These are phyloP conservation scores for Mythimna lalbum DNA, from an alignment of 2,888 invertebrate species.

Conservation along the genomic window DNA sequence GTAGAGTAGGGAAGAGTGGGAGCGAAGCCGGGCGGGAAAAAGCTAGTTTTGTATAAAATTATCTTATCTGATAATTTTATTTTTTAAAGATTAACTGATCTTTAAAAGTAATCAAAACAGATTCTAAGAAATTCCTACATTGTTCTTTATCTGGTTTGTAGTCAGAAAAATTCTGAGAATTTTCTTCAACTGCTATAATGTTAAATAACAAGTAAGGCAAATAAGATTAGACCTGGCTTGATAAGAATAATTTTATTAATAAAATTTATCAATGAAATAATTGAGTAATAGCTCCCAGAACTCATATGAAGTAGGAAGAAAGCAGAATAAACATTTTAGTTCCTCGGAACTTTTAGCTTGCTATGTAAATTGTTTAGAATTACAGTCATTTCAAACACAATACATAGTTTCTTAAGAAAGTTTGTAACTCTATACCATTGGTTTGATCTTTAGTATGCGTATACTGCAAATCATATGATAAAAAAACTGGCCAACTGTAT, in stretches of 20 bases:
- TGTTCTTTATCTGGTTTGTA: neutral
- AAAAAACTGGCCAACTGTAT: neutral
- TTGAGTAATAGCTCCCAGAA: conserved; percentile 39
- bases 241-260: conserved; percentile 47
- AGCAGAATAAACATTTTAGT: conserved; percentile 23
- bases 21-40: too few relatives aligned
- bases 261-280: conserved; percentile 42
- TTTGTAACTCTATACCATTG: conserved; percentile 20
- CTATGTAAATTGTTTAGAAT: conserved; percentile 31
- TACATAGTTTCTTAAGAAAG: conserved; percentile 19
- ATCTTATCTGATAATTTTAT: neutral
- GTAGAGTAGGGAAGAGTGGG: too few relatives aligned
- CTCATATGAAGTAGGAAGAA: conserved; percentile 24
- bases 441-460: neutral
- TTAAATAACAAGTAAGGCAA: conserved; percentile 33
- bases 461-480: conserved; percentile 1
- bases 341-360: conserved; percentile 34
- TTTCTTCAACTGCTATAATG: conserved; percentile 6
- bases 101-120: conserved; percentile 12
- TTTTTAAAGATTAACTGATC: neutral
- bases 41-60: too few relatives aligned
- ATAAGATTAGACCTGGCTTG: conserved; percentile 22
- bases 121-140: neutral
- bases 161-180: conserved; percentile 6
- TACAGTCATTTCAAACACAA: conserved; percentile 29